Evolutionary conservation across 2,888 invertebrate genomes (phyloP), one percentile per base, ranked within the genome.

Genomic region (Myopa tessellatipennis): DNA sequence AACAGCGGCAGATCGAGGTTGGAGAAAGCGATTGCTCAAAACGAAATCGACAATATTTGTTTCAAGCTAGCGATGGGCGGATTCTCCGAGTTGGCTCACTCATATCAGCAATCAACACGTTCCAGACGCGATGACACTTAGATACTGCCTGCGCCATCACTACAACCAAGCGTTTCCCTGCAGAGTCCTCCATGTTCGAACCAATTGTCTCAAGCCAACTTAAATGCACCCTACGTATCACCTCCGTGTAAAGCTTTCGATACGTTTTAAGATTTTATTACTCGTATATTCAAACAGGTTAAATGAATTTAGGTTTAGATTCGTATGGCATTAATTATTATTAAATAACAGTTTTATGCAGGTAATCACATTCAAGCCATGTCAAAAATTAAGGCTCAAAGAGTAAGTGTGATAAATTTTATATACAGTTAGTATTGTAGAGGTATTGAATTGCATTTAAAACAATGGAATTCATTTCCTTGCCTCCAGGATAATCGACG

Each of bases 381-480:
- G 45, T 10, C 7, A 45, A 45, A 8, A 45, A 45, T 45, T 8
- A 45, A 45, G 45, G 45, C 45, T 10, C 45, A 4, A 45, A 45
- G 3, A 6, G 45, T 45, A 10, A 45, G 45, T 10, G 45, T 45
- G 1, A 10, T 45, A 45, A 6, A 45, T 45, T 3, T 45, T 45
- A 45, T 45, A 45, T 45, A 45, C 45, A 45, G 10, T 26, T 26
- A 26, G 26, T 26, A 26, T 26, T 26, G 26, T 26, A 26, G 2
- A 26, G 26, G 26, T 8, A 45, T 45, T 45, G 65, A 77, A 79
- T 70, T 76, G 67, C 80, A 77, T 81, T 79, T 78, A 79, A 78
- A 80, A 80, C 79, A 81, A 81, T 52, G 81, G 36, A 58, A 34
- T n/a, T 38, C 58, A 18, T 18, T 34, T 26, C 63, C 5, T 69